Percentiles rank a stretch among this genome's conserved stretches.
These are phyloP conservation scores for Diglossa cyanea DNA, from an alignment of 2,797 vertebrate species.

Conservation along the genomic window DNA sequence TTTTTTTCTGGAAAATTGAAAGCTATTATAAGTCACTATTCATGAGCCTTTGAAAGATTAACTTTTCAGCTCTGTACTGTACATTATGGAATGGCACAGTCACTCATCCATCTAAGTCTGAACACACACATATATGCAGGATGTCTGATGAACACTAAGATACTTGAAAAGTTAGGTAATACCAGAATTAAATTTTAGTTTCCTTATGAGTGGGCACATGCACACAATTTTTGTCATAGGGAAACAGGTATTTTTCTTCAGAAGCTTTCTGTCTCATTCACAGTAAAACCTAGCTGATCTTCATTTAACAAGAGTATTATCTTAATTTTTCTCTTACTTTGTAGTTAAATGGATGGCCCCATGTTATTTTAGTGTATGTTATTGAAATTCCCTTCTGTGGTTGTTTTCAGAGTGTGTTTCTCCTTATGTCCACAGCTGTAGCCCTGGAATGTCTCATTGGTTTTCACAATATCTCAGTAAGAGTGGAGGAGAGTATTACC, in stretches of 20 bases:
- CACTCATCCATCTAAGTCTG: not conserved
- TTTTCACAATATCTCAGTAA: not conserved
- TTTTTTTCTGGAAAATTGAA: not conserved
- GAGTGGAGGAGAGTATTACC: not conserved
- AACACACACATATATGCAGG: not conserved
- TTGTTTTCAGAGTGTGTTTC: not conserved
- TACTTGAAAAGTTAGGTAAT: not conserved
- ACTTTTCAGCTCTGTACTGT: not conserved
- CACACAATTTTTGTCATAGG: not conserved
- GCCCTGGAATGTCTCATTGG: not conserved
- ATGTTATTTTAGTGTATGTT: not conserved
- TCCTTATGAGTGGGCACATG: rapidly evolving
- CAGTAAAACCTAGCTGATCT: not conserved
- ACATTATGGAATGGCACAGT: not conserved
- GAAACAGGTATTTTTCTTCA: not conserved
- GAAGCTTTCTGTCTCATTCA: not conserved
- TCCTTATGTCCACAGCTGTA: not conserved
- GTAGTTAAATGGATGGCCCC: not conserved
- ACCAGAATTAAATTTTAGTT: not conserved
- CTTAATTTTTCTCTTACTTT: not conserved
- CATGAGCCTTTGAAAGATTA: not conserved
- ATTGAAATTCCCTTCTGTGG: not conserved
- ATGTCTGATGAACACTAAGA: not conserved
- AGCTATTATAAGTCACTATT: not conserved
- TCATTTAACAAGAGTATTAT: not conserved